These are phyloP conservation scores for Melanostoma scalare DNA, from an alignment of 2,888 invertebrate species.

Conservation along the genomic window DNA sequence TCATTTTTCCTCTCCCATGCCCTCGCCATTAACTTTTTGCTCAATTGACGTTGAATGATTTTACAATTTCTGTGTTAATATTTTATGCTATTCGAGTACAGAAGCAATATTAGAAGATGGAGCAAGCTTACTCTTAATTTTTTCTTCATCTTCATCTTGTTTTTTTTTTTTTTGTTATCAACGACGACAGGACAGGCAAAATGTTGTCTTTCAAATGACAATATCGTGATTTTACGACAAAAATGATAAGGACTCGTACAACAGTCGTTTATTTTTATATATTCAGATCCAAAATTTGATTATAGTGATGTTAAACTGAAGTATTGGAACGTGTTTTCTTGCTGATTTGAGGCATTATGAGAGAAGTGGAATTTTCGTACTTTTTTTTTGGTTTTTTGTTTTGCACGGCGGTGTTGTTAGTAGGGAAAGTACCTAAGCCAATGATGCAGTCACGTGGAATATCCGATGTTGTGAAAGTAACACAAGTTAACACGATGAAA, in stretches of 20 bases:
- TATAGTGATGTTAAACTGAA: slow-evolving; percentile 53
- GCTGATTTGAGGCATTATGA: slow-evolving; percentile 39
- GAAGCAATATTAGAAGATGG: not conserved
- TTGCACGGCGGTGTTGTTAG: not conserved
- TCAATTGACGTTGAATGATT: slow-evolving; percentile 69
- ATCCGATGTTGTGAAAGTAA: slow-evolving; percentile 22
- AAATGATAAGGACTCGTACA: slow-evolving; percentile 46
- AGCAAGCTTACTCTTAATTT: no score
- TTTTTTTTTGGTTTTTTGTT: slow-evolving; percentile 1
- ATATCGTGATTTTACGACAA: slow-evolving; percentile 61
- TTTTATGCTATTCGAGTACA: slow-evolving; percentile 43
- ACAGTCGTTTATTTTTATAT: slow-evolving; percentile 47
- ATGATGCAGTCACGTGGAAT: slow-evolving; percentile 60
- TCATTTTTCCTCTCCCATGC: slow-evolving; percentile 1
- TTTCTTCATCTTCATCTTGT: not conserved
- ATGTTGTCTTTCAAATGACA: slow-evolving; percentile 39
- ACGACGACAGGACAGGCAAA: not conserved
- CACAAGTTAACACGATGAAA: slow-evolving; percentile 18
- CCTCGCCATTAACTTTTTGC: slow-evolving; percentile 49
- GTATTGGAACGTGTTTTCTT: slow-evolving; percentile 68
- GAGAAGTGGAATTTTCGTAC: not conserved
- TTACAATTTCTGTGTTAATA: slow-evolving; percentile 70
- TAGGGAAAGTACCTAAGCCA: slow-evolving; percentile 31
- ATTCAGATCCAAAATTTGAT: slow-evolving; percentile 59
- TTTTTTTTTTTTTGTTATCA: not conserved